A percentile compares a stretch with the other conserved stretches of the same genome.
phyloP scores from a whole-genome alignment of 2,888 invertebrate genomes.

The Orthonevra nobilis region DNA sequence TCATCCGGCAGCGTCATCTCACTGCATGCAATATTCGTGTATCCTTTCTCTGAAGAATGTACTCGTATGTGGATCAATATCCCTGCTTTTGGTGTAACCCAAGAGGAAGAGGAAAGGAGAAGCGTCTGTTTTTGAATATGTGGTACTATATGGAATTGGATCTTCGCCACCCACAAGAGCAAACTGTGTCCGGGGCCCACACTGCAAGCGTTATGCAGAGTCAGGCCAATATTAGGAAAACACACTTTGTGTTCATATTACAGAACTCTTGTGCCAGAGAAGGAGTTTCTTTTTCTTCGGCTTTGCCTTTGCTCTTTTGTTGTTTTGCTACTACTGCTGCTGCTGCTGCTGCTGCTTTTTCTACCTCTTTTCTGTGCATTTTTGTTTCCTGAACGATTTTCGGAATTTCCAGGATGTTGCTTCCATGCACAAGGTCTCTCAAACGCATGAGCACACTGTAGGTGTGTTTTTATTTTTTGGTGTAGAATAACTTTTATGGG shows the following conservation, averaged over 20 bases:
- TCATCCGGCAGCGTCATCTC: conserved; percentile 67
- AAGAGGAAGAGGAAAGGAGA: background rate
- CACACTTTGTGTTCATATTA: conserved; percentile 69
- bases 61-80: conserved; percentile 63
- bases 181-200: conserved; percentile 40
- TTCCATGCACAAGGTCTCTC: too few species aligned
- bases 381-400: conserved; percentile 49
- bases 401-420: conserved; percentile 55
- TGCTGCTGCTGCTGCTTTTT: conserved; percentile 44
- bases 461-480: conserved; percentile 12
- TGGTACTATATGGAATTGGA: conserved; percentile 48
- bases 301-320: background rate
- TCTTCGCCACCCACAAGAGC: conserved; percentile 35
- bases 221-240: conserved; percentile 69
- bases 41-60: conserved; percentile 61
- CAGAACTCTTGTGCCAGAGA: conserved; percentile 57
- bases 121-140: conserved; percentile 52
- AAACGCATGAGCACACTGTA: background rate
- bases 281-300: conserved; percentile 22
- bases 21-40: conserved; percentile 65
- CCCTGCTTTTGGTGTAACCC: conserved; percentile 36
- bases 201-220: conserved; percentile 64
- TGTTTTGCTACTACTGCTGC: background rate
- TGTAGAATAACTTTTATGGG: conserved; percentile 60
- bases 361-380: conserved; percentile 11